phyloP scores from a whole-genome alignment of 2,888 invertebrate genomes.

The Saturnia pavonia region DNA sequence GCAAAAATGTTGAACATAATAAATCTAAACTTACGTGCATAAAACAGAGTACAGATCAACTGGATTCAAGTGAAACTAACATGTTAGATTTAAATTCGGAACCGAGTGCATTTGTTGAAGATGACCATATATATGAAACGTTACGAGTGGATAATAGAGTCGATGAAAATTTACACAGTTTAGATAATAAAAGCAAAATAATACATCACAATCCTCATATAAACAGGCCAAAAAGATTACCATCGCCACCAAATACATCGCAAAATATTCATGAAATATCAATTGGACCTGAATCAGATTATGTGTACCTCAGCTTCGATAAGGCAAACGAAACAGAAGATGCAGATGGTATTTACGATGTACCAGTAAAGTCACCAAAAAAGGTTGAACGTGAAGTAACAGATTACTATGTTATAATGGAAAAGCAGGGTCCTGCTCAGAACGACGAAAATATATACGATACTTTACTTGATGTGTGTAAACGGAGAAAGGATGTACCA shows the following conservation, averaged over 20 bases:
- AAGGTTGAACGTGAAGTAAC: constrained; percentile 46
- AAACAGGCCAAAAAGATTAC: constrained; percentile 58
- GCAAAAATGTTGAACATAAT: constrained; percentile 57
- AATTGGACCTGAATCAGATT: constrained; percentile 65
- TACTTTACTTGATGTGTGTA: constrained; percentile 66
- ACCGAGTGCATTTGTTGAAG: constrained; percentile 35
- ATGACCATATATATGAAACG: constrained; percentile 84
- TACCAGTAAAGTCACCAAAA: constrained; percentile 66
- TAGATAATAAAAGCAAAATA: constrained; percentile 60
- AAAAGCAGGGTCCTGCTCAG: constrained; percentile 49
- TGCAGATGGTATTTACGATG: constrained; percentile 68
- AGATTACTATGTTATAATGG: constrained; percentile 69
- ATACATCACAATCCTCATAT: constrained; percentile 57
- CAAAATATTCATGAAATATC: constrained; percentile 36
- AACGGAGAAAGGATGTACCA: constrained; percentile 61
- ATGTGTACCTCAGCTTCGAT: constrained; percentile 76
- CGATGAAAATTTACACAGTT: constrained; percentile 52
- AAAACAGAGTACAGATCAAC: constrained; percentile 65
- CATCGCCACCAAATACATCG: constrained; percentile 55
- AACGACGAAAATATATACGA: constrained; percentile 64
- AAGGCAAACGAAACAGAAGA: constrained; percentile 57
- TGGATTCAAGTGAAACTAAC: constrained; percentile 43
- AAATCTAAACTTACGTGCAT: constrained; percentile 65
- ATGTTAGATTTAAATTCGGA: constrained; percentile 39
- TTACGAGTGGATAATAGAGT: constrained; percentile 69